phyloP scores from a whole-genome alignment of 2,888 invertebrate species.

The Sabatieria punctata region DNA sequence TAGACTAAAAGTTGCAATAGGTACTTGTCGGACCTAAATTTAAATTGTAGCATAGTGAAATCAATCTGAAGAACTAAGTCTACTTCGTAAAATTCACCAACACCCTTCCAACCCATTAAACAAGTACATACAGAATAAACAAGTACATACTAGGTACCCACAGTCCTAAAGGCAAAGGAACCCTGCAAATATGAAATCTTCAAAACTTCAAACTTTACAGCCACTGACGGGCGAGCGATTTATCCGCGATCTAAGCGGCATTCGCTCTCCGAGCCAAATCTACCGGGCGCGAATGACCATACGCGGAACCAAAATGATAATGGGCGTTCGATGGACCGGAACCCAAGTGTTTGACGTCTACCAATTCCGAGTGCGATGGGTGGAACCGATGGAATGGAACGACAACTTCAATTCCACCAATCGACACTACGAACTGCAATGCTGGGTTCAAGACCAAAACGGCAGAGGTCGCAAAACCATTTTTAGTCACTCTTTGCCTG shows the following conservation, averaged over 20 bases:
- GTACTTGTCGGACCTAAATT: too few relatives aligned
- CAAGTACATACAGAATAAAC: too few relatives aligned
- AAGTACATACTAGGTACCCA: too few relatives aligned
- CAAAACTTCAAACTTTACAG: too few relatives aligned
- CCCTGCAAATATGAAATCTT: too few relatives aligned
- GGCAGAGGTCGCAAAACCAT: background rate
- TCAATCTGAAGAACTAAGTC: too few relatives aligned
- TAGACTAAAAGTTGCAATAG: too few relatives aligned
- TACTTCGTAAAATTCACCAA: too few relatives aligned
- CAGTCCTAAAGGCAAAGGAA: too few relatives aligned
- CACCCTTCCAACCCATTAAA: too few relatives aligned
- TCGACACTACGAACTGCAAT: conserved; percentile 2
- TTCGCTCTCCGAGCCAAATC: background rate
- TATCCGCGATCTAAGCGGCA: background rate
- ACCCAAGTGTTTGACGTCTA: conserved; percentile 8
- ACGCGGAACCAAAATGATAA: conserved; percentile 2
- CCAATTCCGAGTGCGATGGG: conserved; percentile 8
- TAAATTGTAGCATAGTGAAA: too few relatives aligned
- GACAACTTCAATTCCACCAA: background rate
- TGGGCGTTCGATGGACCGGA: conserved; percentile 1
- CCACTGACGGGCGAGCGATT: background rate
- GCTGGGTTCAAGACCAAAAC: conserved; percentile 1
- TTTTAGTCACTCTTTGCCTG: background rate
- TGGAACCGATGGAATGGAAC: conserved; percentile 4
- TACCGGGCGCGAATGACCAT: background rate